Evolutionary conservation across 2,888 invertebrate species (phyloP), one percentile per base, ranked within the genome.

Genomic region (Leucophora obtusa): DNA sequence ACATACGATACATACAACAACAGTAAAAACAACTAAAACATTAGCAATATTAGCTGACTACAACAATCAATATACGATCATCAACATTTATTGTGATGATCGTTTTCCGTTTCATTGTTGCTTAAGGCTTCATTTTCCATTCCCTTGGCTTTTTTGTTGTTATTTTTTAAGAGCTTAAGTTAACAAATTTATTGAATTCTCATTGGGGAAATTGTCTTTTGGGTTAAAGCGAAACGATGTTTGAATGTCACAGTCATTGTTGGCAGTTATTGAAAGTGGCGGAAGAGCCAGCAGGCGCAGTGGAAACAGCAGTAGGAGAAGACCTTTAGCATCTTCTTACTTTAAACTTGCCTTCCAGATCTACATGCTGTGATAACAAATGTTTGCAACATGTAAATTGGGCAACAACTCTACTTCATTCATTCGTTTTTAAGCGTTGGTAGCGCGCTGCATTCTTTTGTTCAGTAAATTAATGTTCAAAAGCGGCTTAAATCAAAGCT

Each of bases 121-220:
- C 10, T 24, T 56, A 6, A 33, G 24, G n/a, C 68, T 72, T 33
- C 24, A n/a, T 70, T 70, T 72, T 58, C 75, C 58, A 28, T 66
- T 58, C 33, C 51, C 56, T 50, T 47, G 17, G 28, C 53, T 18
- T 43, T 33, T 58, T 47, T 11, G 17, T 51, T 56, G 1, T 6
- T 14, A 38, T 33, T 58, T 50, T 18, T 17, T 60, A 5, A 28
- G 68, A 72, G 54, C 65, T 71, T 72, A 18, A 62, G 24, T 82
- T 86, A 84, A 84, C 83, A 85, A 87, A 87, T 87, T 87, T 87
- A 87, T 87, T 87, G 87, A 87, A 86, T 87, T 86, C 87, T 85
- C 86, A 87, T 87, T 87, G 85, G 83, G 84, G 84, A 84, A 83
- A 80, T 83, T 69, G 50, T 78, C 78, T 83, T 84, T 83, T 83